These are phyloP conservation scores for Melanophora roralis DNA, from an alignment of 2,888 invertebrate genomes.

Conservation along the genomic window DNA sequence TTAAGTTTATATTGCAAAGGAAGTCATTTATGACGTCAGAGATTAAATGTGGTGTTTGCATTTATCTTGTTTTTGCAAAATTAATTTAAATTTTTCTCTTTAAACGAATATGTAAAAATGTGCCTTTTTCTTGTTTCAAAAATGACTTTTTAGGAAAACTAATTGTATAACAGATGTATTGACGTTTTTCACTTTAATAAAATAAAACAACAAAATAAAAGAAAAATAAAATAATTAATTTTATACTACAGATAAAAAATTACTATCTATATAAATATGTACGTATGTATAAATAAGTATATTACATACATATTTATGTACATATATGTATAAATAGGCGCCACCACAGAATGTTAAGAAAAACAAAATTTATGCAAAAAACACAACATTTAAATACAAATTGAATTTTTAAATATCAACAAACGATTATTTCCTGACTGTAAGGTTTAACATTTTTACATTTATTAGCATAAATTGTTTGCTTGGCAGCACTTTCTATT, in stretches of 20 bases:
- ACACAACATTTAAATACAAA: not conserved
- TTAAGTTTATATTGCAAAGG: not conserved
- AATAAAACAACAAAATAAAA: not conserved
- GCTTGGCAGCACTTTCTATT: not conserved
- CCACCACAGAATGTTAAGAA: slow-evolving; percentile 21
- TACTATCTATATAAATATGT: too few relatives aligned
- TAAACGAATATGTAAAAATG: not conserved
- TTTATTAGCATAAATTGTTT: not conserved
- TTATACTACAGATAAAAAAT: not conserved
- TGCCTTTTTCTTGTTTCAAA: not conserved
- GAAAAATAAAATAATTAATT: not conserved
- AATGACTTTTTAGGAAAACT: slow-evolving; percentile 37
- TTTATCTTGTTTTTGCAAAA: too few relatives aligned
- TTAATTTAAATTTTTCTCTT: not conserved
- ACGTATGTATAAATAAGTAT: too few relatives aligned
- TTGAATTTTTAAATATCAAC: not conserved
- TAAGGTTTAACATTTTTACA: not conserved
- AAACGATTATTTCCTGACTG: slow-evolving; percentile 10
- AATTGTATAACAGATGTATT: slow-evolving; percentile 47
- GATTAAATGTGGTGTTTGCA: slow-evolving; percentile 3
- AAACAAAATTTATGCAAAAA: not conserved
- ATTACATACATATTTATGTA: too few relatives aligned
- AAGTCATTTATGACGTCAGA: slow-evolving; percentile 17
- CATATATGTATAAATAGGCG: slow-evolving; percentile 2
- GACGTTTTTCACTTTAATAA: slow-evolving; percentile 14